Evolutionary conservation across 2,797 vertebrate species (phyloP), one percentile per base, ranked within the genome.

Genomic region (Galagoides demidoff): DNA sequence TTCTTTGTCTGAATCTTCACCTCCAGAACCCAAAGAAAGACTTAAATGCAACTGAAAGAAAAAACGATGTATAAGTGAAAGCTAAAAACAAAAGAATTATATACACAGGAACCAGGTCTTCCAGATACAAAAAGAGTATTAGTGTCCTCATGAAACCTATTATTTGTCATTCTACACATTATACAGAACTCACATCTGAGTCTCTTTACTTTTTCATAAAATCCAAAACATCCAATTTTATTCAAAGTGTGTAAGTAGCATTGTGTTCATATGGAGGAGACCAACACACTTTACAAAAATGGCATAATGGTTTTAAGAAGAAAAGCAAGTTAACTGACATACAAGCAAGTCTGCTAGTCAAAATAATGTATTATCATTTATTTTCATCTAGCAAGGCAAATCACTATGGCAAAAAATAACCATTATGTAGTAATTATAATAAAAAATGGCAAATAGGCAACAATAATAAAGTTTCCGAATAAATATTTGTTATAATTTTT

Each of bases 11-110:
- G 99, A 98, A 8, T 99, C 98, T n/a, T 99, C 99, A 3, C 98
- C 99, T 52, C 99, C 99, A 92, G 99, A 99, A 97, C 99, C 99
- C 98, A 99, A 98, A 96, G 99, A 99, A 73, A 99, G 97, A 95
- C 99, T 99, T 95, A 99, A 98, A 97, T 99, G 99, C 82, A 99
- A 96, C 99, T 99, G 88, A 61, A 96, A 96, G 81, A 98, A 81
- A 98, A 98, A 98, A 92, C 9, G 20, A 68, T 19, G 49, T 70
- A 88, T 49, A 73, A 79, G 34, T 39, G 37, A 82, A 96, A 78
- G 16, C 4, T 59, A 71, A 66, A 59, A 87, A 57, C 61, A 77
- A 92, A 90, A 61, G 52, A 34, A 13, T 17, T 57, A 89, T 3
- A 55, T 31, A 90, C 1, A 68, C 0, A 52, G 29, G 22, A 70